A percentile compares a stretch with the other conserved stretches of the same genome.
phyloP scores from a whole-genome alignment of 2,797 vertebrate genomes.

The Pachyuromys duprasi region DNA sequence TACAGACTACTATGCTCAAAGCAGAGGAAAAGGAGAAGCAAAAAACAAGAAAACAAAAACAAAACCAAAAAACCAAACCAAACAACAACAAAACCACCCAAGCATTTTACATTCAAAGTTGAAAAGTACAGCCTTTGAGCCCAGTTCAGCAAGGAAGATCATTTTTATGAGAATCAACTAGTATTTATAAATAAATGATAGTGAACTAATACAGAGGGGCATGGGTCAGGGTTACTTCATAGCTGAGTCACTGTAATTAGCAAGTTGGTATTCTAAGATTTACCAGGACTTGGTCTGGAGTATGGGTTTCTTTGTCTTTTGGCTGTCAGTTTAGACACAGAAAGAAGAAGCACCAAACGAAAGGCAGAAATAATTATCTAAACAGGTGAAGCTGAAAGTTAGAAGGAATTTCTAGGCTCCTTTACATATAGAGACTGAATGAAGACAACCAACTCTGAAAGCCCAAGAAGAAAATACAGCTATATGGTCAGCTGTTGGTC shows the following conservation, averaged over 20 bases:
- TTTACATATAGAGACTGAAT: not conserved
- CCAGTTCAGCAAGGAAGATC: constrained; percentile 51
- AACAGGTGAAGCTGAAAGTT: not conserved
- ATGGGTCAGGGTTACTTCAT: constrained; percentile 47
- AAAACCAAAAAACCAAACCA: not conserved
- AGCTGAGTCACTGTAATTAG: constrained; percentile 71
- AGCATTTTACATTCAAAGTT: constrained; percentile 60
- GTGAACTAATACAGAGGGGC: constrained; percentile 10
- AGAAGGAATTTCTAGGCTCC: not conserved
- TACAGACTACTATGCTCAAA: constrained; percentile 36
- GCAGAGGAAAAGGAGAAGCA: not conserved
- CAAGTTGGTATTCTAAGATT: constrained; percentile 66
- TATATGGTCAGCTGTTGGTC: not conserved
- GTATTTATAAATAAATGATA: constrained; percentile 65
- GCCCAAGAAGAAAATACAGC: not conserved
- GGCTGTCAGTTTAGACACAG: constrained; percentile 65
- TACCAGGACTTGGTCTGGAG: constrained; percentile 61
- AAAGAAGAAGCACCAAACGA: constrained; percentile 43
- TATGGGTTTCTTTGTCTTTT: constrained; percentile 50
- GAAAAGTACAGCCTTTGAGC: constrained; percentile 25
- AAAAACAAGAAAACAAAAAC: not conserved
- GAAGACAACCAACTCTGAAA: not conserved
- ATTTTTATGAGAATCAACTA: constrained; percentile 59
- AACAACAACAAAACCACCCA: not conserved
- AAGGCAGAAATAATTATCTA: constrained; percentile 5